Evolutionary conservation across 2,888 invertebrate species (phyloP), one percentile per base, ranked within the genome.

Genomic region (Hypercompe scribonia): DNA sequence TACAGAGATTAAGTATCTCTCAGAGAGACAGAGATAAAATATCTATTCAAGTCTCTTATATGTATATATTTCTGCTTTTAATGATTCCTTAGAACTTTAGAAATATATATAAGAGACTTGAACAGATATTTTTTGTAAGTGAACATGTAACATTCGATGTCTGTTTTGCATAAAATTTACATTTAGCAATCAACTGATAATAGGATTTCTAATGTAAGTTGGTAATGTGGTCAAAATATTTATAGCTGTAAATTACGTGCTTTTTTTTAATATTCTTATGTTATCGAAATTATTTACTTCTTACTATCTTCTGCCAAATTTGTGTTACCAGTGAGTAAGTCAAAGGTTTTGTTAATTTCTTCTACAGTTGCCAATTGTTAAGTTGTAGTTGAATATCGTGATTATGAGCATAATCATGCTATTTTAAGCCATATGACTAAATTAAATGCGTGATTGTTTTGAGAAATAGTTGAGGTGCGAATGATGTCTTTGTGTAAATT

Each of bases 321-420:
- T 2, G 21, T 34, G 34, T 31, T 21, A 31, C 21, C 21, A 21
- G 18, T 46, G 7, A 46, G 46, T 46, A 7, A 46, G 10, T 64
- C 10, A 0, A 34, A 34, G 34, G 15, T 39, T 69, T 68, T 68
- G 36, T 54, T 64, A 64, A 68, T 68, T 72, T 68, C 24, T 68
- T 68, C 46, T 72, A 72, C 68, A 72, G 68, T 31, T 64, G 28
- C 28, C 54, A 65, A 50, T 70, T 28, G n/a, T n/a, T 65, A 70
- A 28, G 54, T 54, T 65, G 21, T 50, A 24, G 0, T 58, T 34
- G 34, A 64, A 64, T 36, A 2, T 65, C n/a, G 36, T 65, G 36
- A 36, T 65, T 31, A 18, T 11, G 3, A n/a, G 50, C 3, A 24
- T 66, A 28, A 66, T 39, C 3, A 33, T 65, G 11, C 11, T 36